Evolutionary conservation across 2,113 vertebrate genomes (phyloP), one percentile per base, ranked within the genome.

Genomic region (Madoqua kirkii): DNA sequence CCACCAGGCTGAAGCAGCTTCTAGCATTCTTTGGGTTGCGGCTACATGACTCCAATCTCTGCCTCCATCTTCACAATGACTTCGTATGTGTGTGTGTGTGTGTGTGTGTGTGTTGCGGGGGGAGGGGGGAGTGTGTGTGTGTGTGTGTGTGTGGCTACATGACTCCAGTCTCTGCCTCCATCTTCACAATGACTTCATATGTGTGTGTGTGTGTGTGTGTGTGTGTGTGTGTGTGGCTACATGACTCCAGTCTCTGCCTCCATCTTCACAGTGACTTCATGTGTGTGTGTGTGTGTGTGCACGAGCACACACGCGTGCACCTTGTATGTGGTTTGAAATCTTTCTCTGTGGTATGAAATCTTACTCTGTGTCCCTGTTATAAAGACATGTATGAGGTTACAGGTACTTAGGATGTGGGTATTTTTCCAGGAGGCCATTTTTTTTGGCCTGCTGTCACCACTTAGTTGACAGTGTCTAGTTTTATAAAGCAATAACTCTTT

Each of bases 291-390:
- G 36, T 45, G 25, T n/a, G 50, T 6, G 13, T 2, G 33, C 9
- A 31, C 0, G 1, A 15, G 50, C 15, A 0, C n/a, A 29, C 14
- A 19, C 3, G 1, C 0, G 0, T 36, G 17, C 4, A 67, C 9
- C n/a, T 71, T 29, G 8, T 31, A 14, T 50, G 62, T 40, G 8
- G 27, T 43, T 8, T 64, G 25, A 67, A n/a, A 67, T 19, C 33
- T n/a, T 67, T n/a, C 64, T 83, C 54, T 59, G 15, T 74, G 81
- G 3, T n/a, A 29, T 57, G 45, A 89, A 83, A 29, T 89, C 5
- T 89, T 27, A 25, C 13, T 74, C 52, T 82, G n/a, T 54, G 50
- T 81, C n/a, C 7, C 21, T 87, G 48, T 83, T 50, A 62, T 45
- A 62, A 83, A 6, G 10, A 87, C 52, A 7, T 2, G 29, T 55